These are phyloP conservation scores for Petaurus breviceps DNA, from an alignment of 2,113 vertebrate species.

Conservation along the genomic window DNA sequence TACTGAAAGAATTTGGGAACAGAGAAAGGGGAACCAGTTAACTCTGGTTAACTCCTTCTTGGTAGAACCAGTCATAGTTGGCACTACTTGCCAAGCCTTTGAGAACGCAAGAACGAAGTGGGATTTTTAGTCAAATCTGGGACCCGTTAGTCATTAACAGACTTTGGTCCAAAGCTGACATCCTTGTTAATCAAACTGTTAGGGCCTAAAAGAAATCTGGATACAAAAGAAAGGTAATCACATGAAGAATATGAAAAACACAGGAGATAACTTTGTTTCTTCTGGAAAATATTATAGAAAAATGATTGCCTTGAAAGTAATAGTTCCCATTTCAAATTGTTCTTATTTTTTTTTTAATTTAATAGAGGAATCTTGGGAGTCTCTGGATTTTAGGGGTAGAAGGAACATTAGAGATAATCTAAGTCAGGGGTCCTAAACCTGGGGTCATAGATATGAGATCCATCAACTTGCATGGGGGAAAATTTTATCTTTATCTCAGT, in stretches of 20 bases:
- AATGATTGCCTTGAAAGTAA: not conserved
- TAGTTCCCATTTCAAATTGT: not conserved
- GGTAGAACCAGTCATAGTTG: too few species aligned
- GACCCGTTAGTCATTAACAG: not conserved
- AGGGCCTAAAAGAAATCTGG: not conserved
- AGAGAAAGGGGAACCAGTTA: too few species aligned
- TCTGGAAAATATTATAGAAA: not conserved
- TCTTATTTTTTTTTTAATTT: not conserved
- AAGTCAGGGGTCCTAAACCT: too few species aligned
- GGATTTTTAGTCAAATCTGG: not conserved
- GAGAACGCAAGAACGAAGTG: not conserved
- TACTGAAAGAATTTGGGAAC: too few species aligned
- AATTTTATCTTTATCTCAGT: too few species aligned
- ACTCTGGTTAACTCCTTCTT: too few species aligned
- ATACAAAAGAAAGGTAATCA: slow-evolving; percentile 16
- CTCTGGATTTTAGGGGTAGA: not conserved
- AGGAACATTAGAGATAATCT: too few species aligned
- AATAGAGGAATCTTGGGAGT: not conserved
- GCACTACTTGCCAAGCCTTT: not conserved
- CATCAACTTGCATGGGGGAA: too few species aligned
- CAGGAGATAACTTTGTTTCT: slow-evolving; percentile 8
- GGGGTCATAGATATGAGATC: too few species aligned
- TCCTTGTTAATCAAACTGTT: slow-evolving; percentile 24
- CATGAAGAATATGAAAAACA: not conserved
- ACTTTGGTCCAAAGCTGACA: slow-evolving; percentile 10